Evolutionary conservation across 2,797 vertebrate genomes (phyloP).

Genomic region (Centroberyx gerrardi): DNA sequence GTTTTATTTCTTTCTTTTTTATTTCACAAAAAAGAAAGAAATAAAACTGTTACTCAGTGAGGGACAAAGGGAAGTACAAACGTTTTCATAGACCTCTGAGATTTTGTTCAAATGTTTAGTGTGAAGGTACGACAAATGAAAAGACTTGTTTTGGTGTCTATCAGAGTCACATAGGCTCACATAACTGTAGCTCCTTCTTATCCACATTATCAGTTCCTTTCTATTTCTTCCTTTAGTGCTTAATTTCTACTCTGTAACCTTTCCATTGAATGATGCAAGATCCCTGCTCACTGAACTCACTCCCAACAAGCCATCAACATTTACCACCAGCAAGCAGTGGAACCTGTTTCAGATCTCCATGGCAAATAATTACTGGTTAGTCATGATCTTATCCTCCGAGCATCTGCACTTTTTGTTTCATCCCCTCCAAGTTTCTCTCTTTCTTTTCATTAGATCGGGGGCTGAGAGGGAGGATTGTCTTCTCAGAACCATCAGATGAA

Average conservation of each 20-base stretch:
- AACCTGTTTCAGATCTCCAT: slow-evolving; percentile 81
- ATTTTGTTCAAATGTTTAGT: not conserved
- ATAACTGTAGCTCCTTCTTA: not conserved
- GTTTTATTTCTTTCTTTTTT: too few species aligned
- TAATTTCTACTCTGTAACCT: too few species aligned
- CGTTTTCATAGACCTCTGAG: not conserved
- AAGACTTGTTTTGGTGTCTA: not conserved
- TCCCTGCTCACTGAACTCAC: not conserved
- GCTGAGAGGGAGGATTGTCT: slow-evolving; percentile 82
- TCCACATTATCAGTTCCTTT: not conserved
- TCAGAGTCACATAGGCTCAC: too few species aligned
- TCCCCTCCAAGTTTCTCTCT: slow-evolving; percentile 4
- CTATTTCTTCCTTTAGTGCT: not conserved
- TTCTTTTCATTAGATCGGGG: slow-evolving; percentile 81
- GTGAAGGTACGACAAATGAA: not conserved
- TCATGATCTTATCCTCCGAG: slow-evolving; percentile 89
- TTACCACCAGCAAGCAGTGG: slow-evolving; percentile 44
- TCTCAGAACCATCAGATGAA: slow-evolving; percentile 85
- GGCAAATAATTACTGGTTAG: slow-evolving; percentile 87
- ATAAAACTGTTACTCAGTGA: not conserved
- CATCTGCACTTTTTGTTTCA: slow-evolving; percentile 81
- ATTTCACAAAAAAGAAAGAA: not conserved
- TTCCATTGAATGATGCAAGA: not conserved
- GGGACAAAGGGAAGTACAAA: slow-evolving; percentile 36
- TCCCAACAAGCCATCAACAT: slow-evolving; percentile 58